These are phyloP conservation scores for Drosophila anomalata DNA, from an alignment of 2,888 invertebrate species.

Conservation along the genomic window DNA sequence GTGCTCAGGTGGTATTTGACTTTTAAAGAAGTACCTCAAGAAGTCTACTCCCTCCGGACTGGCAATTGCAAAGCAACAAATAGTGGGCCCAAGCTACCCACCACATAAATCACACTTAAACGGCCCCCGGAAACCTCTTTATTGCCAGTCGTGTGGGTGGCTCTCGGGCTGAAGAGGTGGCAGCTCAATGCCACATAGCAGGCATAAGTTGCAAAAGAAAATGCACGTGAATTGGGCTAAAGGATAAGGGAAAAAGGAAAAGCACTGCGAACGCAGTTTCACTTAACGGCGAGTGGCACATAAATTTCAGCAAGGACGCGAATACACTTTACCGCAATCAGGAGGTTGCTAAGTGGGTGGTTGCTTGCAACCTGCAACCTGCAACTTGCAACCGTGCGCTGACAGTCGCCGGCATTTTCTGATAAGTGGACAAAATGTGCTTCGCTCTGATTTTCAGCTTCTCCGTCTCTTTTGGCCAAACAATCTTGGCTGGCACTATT, in stretches of 20 bases:
- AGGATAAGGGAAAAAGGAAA: constrained; percentile 23
- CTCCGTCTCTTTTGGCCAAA: constrained; percentile 8
- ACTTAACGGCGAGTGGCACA: constrained; percentile 73
- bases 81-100: constrained; percentile 31
- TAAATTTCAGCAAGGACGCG: constrained; percentile 73
- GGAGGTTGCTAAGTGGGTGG: neutral
- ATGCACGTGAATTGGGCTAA: constrained; percentile 31
- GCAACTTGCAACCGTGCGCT: neutral
- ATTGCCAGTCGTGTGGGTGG: constrained; percentile 35
- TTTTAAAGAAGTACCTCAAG: constrained; percentile 7
- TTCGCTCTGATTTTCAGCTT: constrained; percentile 40
- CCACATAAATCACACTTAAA: constrained; percentile 67
- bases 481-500: constrained; percentile 57
- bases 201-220: constrained; percentile 50
- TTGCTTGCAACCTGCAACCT: neutral
- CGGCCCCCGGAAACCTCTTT: constrained; percentile 30
- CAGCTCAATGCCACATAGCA: constrained; percentile 51
- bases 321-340: constrained; percentile 44
- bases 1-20: neutral
- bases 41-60: constrained; percentile 4
- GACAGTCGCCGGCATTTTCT: constrained; percentile 49
- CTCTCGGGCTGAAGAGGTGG: neutral
- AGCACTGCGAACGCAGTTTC: constrained; percentile 59
- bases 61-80: constrained; percentile 48
- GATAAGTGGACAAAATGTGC: constrained; percentile 62